phyloP scores from a whole-genome alignment of 2,797 vertebrate species.

The Oryzias sinensis region DNA sequence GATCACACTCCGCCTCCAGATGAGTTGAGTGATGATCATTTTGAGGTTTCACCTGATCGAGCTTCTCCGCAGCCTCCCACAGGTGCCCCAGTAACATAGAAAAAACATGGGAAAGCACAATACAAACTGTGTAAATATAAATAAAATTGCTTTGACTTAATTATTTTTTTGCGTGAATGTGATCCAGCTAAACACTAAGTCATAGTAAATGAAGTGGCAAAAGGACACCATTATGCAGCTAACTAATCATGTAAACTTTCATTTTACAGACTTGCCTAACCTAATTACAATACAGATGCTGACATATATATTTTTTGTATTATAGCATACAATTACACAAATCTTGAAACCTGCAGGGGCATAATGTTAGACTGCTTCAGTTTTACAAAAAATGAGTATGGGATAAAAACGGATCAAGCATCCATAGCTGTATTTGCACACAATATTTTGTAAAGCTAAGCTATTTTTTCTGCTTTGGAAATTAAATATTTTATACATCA shows the following conservation, averaged over 20 bases:
- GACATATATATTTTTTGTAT: neutral
- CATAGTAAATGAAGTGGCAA: neutral
- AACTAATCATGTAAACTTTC: slow-evolving; percentile 3
- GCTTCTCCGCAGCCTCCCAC: slow-evolving; percentile 47
- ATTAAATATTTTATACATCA: slow-evolving; percentile 32
- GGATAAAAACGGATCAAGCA: neutral
- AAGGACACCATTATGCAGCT: slow-evolving; percentile 2
- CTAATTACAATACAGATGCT: neutral
- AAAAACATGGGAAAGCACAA: neutral
- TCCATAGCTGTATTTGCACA: neutral
- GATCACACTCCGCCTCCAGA: slow-evolving; percentile 56
- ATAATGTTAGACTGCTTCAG: neutral
- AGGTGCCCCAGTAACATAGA: slow-evolving; percentile 35
- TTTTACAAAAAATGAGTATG: slow-evolving; percentile 1
- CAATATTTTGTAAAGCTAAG: neutral
- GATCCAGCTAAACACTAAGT: slow-evolving; percentile 46
- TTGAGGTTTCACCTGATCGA: slow-evolving; percentile 76
- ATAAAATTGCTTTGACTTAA: slow-evolving; percentile 9
- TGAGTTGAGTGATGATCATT: slow-evolving; percentile 66
- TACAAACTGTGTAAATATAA: too few species aligned
- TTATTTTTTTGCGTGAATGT: slow-evolving; percentile 13
- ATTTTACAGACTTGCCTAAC: slow-evolving; percentile 13
- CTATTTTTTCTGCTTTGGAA: slow-evolving; percentile 13
- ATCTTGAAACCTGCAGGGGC: neutral
- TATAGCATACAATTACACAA: neutral